phyloP scores from a whole-genome alignment of 1,140 invertebrate species.

The Drosophila chauvacae region DNA sequence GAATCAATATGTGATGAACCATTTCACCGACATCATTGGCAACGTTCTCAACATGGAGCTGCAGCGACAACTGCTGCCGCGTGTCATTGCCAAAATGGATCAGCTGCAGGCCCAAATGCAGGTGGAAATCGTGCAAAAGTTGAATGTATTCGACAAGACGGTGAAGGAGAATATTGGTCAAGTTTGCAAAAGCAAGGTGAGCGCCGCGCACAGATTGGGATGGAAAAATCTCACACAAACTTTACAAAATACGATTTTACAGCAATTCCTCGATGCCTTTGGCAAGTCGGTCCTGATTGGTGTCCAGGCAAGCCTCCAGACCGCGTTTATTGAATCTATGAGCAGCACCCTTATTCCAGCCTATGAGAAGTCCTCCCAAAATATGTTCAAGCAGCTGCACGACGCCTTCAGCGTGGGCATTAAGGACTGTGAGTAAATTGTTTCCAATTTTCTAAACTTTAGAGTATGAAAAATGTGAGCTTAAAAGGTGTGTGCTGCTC shows the following conservation, averaged over 20 bases:
- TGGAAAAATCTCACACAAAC: background rate
- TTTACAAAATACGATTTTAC: background rate
- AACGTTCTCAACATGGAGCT: constrained; percentile 85
- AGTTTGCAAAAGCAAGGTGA: constrained; percentile 90
- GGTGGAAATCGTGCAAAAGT: constrained; percentile 89
- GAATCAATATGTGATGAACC: constrained; percentile 84
- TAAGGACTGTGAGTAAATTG: constrained; percentile 92
- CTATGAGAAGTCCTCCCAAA: constrained; percentile 93
- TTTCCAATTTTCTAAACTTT: no score
- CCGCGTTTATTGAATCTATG: constrained; percentile 89
- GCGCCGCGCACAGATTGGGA: no score
- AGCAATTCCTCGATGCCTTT: constrained; percentile 91
- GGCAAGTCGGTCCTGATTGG: constrained; percentile 87
- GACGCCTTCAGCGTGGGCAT: constrained; percentile 93
- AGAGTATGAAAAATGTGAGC: background rate
- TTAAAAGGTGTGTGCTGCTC: no score
- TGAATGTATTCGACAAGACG: constrained; percentile 89
- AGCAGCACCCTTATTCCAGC: constrained; percentile 90
- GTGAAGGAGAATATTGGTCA: constrained; percentile 92
- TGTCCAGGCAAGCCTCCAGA: constrained; percentile 84
- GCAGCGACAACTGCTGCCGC: constrained; percentile 85
- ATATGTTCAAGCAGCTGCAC: constrained; percentile 95
- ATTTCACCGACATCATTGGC: constrained; percentile 84
- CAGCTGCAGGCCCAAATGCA: constrained; percentile 89
- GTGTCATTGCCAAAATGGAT: constrained; percentile 87